Base-by-base conservation (phyloP, 2,888 invertebrate species). In the Drosophila nr. medialis region DNA sequence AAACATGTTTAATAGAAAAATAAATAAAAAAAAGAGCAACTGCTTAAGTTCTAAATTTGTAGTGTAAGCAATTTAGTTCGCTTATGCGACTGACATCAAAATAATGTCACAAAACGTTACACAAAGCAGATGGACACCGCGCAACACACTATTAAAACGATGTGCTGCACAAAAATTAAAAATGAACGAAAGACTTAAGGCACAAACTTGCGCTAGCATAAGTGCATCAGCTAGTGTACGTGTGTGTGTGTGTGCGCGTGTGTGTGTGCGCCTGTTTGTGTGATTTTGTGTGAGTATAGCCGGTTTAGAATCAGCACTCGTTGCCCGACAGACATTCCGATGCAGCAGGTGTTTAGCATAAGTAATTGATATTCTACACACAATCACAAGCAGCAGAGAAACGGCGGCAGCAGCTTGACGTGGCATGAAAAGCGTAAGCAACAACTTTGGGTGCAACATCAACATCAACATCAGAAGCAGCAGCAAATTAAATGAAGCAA, bases 321-420 rank as follows among this genome's bases (percentile, higher is more conserved):
- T 68, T 83, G 78, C 56, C 72, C 64, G 73, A 74, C 84, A 81
- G 76, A 89, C 92, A 92, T 92, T 92, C 92, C 92, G 87, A 87
- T 92, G 91, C 89, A 92, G 92, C 92, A 92, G 92, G 92, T 92
- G 92, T 93, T 92, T 92, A 92, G 92, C 92, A 92, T 91, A 92
- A 92, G 92, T 92, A 92, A 92, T 92, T 92, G 92, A 92, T 92
- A 92, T 92, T 92, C 92, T 82, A 85, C 87, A 86, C 91, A 91
- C 91, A 91, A 89, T 89, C 89, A 87, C 75, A 49, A 50, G 51
- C 54, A 30, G 36, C 36, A 36, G 15, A 42, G 21, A 21, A 42
- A 21, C 21, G 42, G 36, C 63, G 53, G 48, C 66, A 62, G 34
- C 65, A 63, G 50, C 70, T 74, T 55, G 64, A 64, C 50, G 75